Evolutionary conservation across 2,797 vertebrate species (phyloP), one percentile per base, ranked within the genome.

Genomic region (Gobio occitaniae): DNA sequence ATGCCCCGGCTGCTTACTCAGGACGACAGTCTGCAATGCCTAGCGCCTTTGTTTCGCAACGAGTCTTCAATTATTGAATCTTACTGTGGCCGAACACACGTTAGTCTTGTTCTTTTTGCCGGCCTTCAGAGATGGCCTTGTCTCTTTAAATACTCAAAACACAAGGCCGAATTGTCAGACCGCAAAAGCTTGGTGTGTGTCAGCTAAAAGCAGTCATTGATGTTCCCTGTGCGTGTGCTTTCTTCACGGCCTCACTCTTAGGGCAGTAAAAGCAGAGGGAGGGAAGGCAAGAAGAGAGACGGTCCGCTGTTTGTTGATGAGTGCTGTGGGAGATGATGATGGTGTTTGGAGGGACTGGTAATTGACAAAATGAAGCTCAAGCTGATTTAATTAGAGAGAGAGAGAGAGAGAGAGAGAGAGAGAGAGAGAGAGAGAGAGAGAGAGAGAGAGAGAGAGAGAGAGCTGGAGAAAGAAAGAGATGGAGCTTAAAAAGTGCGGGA

Each of bases 31-130:
- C 1, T 52, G 87, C 75, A 3, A 19, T 47, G 82, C 87, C 88
- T 91, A 93, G 91, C 92, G 90, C 91, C 65, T 56, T 87, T 88
- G 89, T 91, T 32, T 32, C 89, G 75, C 90, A 19, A 90, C 90
- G 91, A 91, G 82, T 80, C 85, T 94, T 94, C 90, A 94, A 93
- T 95, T 94, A 95, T 94, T 95, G 89, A 93, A 84, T 89, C 89
- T 89, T 91, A 91, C 91, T 87, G 89, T 92, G 89, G 90, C 93
- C 91, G 93, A 92, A 17, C 88, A 91, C 90, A 90, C 92, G 92
- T 93, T 93, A 91, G 82, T 92, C 87, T 90, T 91, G 88, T 90
- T 92, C 90, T 89, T 90, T 92, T 93, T 89, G 70, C 38, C 71
- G 19, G 29, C 41, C 21, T 83, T 68, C 69, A 68, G 63, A 80